Conservation (phyloP, 1,140 invertebrate species). For the Euwallacea fornicatus region DNA sequence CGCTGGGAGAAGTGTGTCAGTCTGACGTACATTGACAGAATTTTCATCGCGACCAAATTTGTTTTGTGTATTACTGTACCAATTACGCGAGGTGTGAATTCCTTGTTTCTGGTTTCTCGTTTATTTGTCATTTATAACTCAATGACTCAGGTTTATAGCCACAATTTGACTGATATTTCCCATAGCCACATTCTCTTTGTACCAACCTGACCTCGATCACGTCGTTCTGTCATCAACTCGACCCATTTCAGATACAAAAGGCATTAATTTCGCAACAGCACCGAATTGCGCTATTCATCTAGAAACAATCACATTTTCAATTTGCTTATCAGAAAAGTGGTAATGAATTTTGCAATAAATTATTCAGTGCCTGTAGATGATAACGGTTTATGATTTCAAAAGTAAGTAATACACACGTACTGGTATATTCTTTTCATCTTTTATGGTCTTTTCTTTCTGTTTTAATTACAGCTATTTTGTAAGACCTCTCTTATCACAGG, state of each 20-base stretch:
- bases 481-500: constrained; percentile 22
- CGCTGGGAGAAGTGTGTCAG: too few relatives aligned
- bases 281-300: constrained; percentile 28
- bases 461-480: constrained; percentile 25
- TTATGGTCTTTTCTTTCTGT: constrained; percentile 12
- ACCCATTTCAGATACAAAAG: constrained; percentile 12
- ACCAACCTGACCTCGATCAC: too few relatives aligned
- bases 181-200: too few relatives aligned
- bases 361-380: constrained; percentile 14
- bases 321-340: constrained; percentile 24
- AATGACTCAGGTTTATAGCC: too few relatives aligned
- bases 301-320: constrained; percentile 23
- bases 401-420: constrained; percentile 29
- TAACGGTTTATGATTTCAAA: constrained; percentile 25
- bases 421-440: constrained; percentile 30
- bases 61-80: too few relatives aligned
- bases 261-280: constrained; percentile 8
- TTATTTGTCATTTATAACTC: too few relatives aligned
- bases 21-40: too few relatives aligned
- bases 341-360: constrained; percentile 30
- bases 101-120: too few relatives aligned
- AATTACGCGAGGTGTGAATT: too few relatives aligned
- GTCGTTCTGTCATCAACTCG: neutral
- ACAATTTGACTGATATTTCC: too few relatives aligned
- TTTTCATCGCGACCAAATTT: too few relatives aligned